Evolutionary conservation across 2,888 invertebrate genomes (phyloP).

Genomic region (Ashinkailepas kermadecensis): DNA sequence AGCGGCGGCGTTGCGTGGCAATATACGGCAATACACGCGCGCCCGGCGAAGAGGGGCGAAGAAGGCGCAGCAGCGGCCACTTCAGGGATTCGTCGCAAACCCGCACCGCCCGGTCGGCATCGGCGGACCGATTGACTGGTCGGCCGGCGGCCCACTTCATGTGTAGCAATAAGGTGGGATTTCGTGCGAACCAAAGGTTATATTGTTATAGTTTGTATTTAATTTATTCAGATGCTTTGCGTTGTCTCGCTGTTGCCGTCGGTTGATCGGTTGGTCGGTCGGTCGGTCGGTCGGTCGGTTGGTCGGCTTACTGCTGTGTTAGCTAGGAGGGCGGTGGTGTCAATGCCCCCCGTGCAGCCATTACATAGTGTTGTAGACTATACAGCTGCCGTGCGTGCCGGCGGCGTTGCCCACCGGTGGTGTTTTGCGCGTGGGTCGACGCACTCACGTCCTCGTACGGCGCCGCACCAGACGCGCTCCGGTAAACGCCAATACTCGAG

Average conservation of each 20-base stretch:
- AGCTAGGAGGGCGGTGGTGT: background rate
- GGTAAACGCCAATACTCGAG: slow-evolving; percentile 15
- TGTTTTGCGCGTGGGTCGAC: background rate
- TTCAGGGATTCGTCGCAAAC: slow-evolving; percentile 4
- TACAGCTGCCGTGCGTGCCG: background rate
- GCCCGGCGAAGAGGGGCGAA: background rate
- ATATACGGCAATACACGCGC: background rate
- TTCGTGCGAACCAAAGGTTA: slow-evolving; percentile 22
- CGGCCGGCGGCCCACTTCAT: background rate
- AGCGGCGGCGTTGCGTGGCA: slow-evolving; percentile 5
- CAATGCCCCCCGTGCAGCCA: background rate
- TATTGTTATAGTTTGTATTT: slow-evolving; percentile 20
- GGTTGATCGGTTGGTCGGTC: background rate
- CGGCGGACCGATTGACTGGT: background rate
- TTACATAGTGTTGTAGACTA: slow-evolving; percentile 6
- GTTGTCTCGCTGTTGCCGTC: background rate
- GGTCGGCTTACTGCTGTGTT: background rate
- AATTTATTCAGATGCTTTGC: slow-evolving; percentile 19
- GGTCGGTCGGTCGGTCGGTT: background rate
- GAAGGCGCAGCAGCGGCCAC: background rate
- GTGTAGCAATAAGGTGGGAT: slow-evolving; percentile 22
- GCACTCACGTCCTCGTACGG: background rate
- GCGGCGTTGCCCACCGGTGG: too few relatives aligned
- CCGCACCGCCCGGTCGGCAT: background rate
- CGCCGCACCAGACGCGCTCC: background rate